A percentile compares a stretch with the other conserved stretches of the same genome.
Evolutionary conservation across 2,113 vertebrate genomes (phyloP).

Genomic region (Osmerus mordax): DNA sequence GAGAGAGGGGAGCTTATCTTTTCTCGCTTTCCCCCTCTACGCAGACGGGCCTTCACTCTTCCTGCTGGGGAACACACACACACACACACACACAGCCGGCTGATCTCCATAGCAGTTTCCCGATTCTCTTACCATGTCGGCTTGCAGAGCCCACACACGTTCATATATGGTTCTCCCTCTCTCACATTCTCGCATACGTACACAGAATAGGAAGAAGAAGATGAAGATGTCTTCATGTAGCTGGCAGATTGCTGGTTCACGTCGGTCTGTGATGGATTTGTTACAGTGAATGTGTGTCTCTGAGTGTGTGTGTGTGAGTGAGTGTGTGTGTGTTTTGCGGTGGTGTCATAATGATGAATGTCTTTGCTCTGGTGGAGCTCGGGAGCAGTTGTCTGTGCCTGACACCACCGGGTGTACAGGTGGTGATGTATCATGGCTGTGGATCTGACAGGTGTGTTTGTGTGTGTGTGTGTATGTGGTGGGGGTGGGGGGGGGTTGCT

Average conservation of each 20-base stretch:
- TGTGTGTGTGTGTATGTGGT: constrained; percentile 11
- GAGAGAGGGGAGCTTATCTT: constrained; percentile 21
- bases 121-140: too few species aligned
- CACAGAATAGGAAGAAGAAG: constrained; percentile 36
- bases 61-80: constrained; percentile 11
- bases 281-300: constrained; percentile 31
- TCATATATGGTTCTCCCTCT: too few species aligned
- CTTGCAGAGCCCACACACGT: too few species aligned
- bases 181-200: constrained; percentile 27
- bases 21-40: constrained; percentile 20
- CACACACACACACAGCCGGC: neutral
- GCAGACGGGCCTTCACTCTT: constrained; percentile 10
- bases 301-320: constrained; percentile 11
- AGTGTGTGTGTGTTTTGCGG: constrained; percentile 28
- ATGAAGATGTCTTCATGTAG: constrained; percentile 60
- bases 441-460: constrained; percentile 31
- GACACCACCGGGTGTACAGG: constrained; percentile 52
- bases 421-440: constrained; percentile 57
- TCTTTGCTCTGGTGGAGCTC: constrained; percentile 59
- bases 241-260: constrained; percentile 31
- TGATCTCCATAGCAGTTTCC: too few species aligned
- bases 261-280: constrained; percentile 12
- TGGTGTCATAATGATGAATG: constrained; percentile 69
- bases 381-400: constrained; percentile 61
- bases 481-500: constrained; percentile 1